phyloP scores from a whole-genome alignment of 2,797 vertebrate genomes.

The Peromyscus aztecus region DNA sequence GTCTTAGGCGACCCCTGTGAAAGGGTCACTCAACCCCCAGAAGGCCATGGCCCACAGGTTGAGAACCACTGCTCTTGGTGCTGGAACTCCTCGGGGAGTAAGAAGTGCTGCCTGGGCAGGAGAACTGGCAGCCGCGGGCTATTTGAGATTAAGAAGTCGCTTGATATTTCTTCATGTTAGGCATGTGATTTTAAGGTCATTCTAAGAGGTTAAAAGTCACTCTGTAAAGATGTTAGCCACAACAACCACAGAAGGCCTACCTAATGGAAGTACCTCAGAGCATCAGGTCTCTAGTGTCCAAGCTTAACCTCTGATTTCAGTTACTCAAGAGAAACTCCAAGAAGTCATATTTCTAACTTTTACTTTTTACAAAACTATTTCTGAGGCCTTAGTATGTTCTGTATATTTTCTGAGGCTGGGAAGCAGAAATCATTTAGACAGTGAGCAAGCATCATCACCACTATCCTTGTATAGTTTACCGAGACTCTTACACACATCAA shows the following conservation, averaged over 20 bases:
- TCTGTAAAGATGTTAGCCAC: neutral
- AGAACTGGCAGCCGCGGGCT: neutral
- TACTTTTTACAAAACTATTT: neutral
- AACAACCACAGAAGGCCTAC: neutral
- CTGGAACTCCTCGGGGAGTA: neutral
- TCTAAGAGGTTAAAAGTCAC: neutral
- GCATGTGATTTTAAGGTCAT: neutral
- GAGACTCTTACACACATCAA: neutral
- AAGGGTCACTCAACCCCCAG: neutral
- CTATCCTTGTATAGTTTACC: neutral
- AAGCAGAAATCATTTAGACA: neutral
- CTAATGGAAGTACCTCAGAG: neutral
- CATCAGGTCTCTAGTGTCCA: neutral
- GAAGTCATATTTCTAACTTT: neutral
- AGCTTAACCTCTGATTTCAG: slow-evolving; percentile 14
- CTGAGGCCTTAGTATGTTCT: neutral
- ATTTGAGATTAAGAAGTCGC: slow-evolving; percentile 1
- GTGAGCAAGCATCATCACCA: neutral
- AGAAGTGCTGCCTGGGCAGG: neutral
- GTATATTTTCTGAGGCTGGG: neutral
- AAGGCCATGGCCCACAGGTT: neutral
- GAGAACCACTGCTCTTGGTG: neutral
- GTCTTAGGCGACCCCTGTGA: neutral
- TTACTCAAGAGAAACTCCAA: neutral
- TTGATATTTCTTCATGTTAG: neutral